Conservation (phyloP, 2,113 vertebrate genomes). For the Microtus richardsoni region DNA sequence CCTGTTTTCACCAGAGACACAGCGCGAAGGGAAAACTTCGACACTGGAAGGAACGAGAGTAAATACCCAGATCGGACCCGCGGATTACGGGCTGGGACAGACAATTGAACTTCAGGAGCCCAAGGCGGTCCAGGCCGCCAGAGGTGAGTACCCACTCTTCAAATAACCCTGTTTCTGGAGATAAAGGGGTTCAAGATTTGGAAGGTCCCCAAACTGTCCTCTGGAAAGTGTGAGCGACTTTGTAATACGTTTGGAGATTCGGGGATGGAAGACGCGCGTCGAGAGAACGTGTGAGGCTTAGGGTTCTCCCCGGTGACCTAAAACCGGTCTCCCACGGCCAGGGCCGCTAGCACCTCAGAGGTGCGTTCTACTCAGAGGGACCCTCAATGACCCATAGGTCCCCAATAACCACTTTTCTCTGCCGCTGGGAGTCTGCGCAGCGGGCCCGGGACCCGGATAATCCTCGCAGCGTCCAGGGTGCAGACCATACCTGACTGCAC, state of each 20-base stretch:
- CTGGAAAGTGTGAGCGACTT: background rate
- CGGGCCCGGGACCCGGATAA: accelerated
- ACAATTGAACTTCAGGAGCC: slow-evolving; percentile 48
- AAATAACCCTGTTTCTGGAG: accelerated
- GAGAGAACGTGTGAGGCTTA: background rate
- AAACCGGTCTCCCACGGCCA: background rate
- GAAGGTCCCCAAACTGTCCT: background rate
- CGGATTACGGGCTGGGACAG: slow-evolving; percentile 24
- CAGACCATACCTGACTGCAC: background rate
- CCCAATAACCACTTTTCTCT: too few species aligned
- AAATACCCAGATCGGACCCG: slow-evolving; percentile 13
- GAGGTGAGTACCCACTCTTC: slow-evolving; percentile 66
- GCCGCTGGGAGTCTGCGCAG: background rate
- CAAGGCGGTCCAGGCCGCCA: background rate
- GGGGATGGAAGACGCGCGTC: background rate
- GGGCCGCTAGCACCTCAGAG: accelerated
- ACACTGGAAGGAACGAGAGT: slow-evolving; percentile 56
- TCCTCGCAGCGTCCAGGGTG: background rate
- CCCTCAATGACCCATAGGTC: background rate
- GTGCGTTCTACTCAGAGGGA: background rate
- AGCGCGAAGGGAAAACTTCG: slow-evolving; percentile 62
- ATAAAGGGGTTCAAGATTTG: background rate
- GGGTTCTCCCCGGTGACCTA: background rate
- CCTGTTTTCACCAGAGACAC: slow-evolving; percentile 76
- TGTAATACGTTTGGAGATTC: too few species aligned